These are phyloP conservation scores for Altica lythri DNA, from an alignment of 2,888 invertebrate genomes.

Conservation along the genomic window DNA sequence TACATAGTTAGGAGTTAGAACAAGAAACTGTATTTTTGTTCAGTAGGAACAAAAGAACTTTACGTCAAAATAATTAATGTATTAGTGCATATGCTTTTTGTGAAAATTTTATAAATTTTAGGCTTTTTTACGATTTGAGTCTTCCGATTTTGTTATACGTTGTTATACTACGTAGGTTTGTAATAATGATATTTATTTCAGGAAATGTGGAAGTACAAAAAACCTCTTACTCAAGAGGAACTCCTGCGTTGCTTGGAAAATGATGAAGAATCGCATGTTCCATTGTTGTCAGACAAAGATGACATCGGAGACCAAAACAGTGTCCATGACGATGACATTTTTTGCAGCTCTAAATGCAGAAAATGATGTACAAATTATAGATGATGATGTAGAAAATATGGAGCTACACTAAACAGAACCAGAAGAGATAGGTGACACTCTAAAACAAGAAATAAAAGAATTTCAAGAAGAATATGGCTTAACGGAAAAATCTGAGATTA, in stretches of 20 bases:
- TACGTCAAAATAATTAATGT: too few relatives aligned
- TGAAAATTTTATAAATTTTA: too few relatives aligned
- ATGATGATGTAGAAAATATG: slow-evolving; percentile 10
- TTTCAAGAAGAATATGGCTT: slow-evolving; percentile 18
- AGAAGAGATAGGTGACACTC: slow-evolving; percentile 11
- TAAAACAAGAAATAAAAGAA: slow-evolving; percentile 18
- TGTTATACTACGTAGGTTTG: too few relatives aligned
- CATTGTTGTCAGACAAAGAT: slow-evolving; percentile 17
- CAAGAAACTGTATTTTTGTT: too few relatives aligned
- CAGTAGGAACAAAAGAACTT: too few relatives aligned
- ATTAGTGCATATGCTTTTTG: too few relatives aligned
- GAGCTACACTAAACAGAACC: slow-evolving; percentile 12
- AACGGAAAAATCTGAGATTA: slow-evolving; percentile 15
- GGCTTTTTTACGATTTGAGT: too few relatives aligned
- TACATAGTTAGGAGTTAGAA: too few relatives aligned
- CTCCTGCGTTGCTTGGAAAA: slow-evolving; percentile 17
- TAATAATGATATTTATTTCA: slow-evolving; percentile 18
- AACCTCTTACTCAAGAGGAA: slow-evolving; percentile 18
- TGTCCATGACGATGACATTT: slow-evolving; percentile 11
- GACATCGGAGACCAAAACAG: slow-evolving; percentile 9
- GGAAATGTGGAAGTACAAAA: slow-evolving; percentile 20
- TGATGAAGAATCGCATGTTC: slow-evolving; percentile 19
- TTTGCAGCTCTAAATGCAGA: slow-evolving; percentile 10
- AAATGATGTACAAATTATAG: slow-evolving; percentile 8
- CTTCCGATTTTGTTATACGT: too few relatives aligned